Evolutionary conservation across 2,113 vertebrate species (phyloP).

Genomic region (Pteropus alecto): DNA sequence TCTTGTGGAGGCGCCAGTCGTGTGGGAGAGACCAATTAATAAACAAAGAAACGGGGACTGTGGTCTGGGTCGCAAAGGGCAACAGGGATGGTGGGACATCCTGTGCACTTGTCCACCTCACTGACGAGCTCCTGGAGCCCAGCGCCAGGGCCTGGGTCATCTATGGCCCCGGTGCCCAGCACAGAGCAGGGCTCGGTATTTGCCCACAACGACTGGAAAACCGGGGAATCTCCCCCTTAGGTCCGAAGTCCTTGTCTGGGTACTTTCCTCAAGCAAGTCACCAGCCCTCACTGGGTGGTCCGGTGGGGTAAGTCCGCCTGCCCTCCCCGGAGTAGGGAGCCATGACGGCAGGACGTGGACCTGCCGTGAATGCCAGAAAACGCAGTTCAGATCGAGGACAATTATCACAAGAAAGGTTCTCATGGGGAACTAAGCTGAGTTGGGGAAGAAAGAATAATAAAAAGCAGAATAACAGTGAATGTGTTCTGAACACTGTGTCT

Average conservation of each 20-base stretch:
- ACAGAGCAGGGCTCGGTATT: neutral
- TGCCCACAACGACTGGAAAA: neutral
- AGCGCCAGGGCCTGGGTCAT: neutral
- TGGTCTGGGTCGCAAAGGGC: neutral
- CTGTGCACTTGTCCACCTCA: fast-evolving
- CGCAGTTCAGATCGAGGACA: neutral
- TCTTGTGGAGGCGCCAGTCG: neutral
- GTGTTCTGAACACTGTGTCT: neutral
- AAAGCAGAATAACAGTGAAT: neutral
- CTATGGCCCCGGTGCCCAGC: neutral
- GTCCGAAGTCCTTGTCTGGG: neutral
- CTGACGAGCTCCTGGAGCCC: neutral
- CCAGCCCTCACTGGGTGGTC: neutral
- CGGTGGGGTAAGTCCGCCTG: neutral
- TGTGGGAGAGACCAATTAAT: neutral
- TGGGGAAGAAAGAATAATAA: neutral
- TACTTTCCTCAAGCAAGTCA: neutral
- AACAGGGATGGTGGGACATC: neutral
- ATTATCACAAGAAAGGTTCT: neutral
- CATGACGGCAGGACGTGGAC: neutral
- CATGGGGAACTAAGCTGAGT: neutral
- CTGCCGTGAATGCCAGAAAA: neutral
- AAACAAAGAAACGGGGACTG: neutral
- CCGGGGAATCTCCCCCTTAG: neutral
- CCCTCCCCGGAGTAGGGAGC: neutral